Percentiles rank a stretch among this genome's conserved stretches.
These are phyloP conservation scores for Plumapathes pennacea DNA, from an alignment of 92 coral and sea anemone species.

Conservation along the genomic window DNA sequence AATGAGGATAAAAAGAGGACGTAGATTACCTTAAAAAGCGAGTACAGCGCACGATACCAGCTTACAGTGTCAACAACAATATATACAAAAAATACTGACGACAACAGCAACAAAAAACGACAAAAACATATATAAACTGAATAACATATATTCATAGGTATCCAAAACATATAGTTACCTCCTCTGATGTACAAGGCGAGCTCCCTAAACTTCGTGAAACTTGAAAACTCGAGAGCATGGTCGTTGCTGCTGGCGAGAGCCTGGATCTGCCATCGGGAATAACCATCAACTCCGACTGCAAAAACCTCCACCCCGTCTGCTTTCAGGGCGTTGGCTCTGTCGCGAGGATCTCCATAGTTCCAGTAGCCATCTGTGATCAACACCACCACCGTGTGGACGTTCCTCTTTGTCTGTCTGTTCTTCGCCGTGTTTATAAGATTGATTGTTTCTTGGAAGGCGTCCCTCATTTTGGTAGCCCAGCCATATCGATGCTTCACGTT, in stretches of 20 bases:
- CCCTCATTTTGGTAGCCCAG: conserved; percentile 70
- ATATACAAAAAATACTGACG: no score
- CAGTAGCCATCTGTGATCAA: conserved; percentile 94
- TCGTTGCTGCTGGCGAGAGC: conserved; percentile 57
- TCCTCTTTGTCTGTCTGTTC: conserved; percentile 44
- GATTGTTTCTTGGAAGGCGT: conserved; percentile 43
- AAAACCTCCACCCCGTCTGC: conserved; percentile 59
- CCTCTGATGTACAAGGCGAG: conserved; percentile 87
- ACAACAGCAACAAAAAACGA: no score
- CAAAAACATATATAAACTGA: neutral
- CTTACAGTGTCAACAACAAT: no score
- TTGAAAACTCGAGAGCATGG: conserved; percentile 62
- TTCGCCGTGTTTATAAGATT: conserved; percentile 47
- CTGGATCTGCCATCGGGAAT: conserved; percentile 55
- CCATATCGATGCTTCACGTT: conserved; percentile 67
- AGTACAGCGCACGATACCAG: no score
- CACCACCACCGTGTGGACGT: conserved; percentile 85
- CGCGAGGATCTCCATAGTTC: conserved; percentile 71
- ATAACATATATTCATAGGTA: neutral
- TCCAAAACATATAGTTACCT: conserved; percentile 69
- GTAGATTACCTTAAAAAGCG: no score
- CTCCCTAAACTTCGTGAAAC: conserved; percentile 66
- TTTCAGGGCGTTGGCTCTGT: conserved; percentile 52
- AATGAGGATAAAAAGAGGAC: no score
- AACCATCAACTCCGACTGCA: conserved; percentile 81